Percentiles rank a stretch among this genome's conserved stretches.
phyloP scores from a whole-genome alignment of 1,140 invertebrate genomes.

The Caenorhabditis remanei region DNA sequence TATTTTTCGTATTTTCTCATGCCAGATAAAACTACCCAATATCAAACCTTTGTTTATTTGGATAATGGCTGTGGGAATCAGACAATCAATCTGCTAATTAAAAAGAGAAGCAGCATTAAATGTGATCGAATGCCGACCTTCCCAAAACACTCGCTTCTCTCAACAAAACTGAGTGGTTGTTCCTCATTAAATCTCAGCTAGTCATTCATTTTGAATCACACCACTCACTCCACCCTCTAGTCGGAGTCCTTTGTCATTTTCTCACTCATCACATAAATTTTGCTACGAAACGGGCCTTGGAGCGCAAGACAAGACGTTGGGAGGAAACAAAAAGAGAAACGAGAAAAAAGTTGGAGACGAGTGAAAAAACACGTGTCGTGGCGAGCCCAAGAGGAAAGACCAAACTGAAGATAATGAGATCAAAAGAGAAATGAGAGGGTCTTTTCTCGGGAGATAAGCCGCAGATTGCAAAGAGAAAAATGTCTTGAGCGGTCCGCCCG shows the following conservation, averaged over 20 bases:
- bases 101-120: not conserved
- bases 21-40: too few species aligned
- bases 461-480: constrained; percentile 15
- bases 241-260: not conserved
- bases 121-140: not conserved
- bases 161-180: not conserved
- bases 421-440: constrained; percentile 49
- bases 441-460: constrained; percentile 26
- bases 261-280: constrained; percentile 46
- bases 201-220: constrained; percentile 28
- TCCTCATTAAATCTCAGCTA: not conserved
- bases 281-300: not conserved
- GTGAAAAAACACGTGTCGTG: constrained; percentile 42
- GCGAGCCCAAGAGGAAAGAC: constrained; percentile 14
- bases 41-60: not conserved
- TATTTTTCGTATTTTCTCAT: too few species aligned
- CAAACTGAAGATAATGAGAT: constrained; percentile 51
- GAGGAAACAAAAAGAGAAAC: constrained; percentile 7
- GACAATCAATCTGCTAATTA: constrained; percentile 12
- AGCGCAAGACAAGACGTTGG: not conserved
- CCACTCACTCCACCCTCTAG: not conserved
- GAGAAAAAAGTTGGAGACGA: not conserved
- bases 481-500: constrained; percentile 41
- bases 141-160: not conserved
- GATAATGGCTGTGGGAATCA: not conserved